These are phyloP conservation scores for Orchesella cincta DNA, from an alignment of 1,140 invertebrate species.

Conservation along the genomic window DNA sequence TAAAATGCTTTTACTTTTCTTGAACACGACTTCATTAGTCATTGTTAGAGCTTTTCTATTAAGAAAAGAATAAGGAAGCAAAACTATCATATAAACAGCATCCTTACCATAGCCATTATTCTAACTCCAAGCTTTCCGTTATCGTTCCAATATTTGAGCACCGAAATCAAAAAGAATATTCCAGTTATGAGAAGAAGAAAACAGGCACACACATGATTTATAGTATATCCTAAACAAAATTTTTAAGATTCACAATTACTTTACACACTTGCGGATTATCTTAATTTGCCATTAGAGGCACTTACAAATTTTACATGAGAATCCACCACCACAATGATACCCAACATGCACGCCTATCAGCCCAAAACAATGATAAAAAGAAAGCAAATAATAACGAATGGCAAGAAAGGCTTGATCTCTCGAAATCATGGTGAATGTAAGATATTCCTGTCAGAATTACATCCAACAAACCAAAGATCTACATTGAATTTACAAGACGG, in stretches of 20 bases:
- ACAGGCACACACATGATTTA: constrained; percentile 7
- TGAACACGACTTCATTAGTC: not conserved
- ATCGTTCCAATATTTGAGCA: constrained; percentile 4
- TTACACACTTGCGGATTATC: too few relatives aligned
- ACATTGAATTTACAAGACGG: not conserved
- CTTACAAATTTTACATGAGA: constrained; percentile 22
- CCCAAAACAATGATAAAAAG: not conserved
- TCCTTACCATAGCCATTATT: constrained; percentile 19
- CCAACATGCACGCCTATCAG: constrained; percentile 13
- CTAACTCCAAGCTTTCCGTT: not conserved
- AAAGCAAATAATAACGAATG: constrained; percentile 35
- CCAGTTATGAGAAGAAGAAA: not conserved
- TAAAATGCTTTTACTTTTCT: not conserved
- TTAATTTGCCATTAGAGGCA: not conserved
- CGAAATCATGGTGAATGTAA: not conserved
- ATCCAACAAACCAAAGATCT: constrained; percentile 37
- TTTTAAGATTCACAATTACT: not conserved
- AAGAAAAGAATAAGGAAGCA: too few relatives aligned
- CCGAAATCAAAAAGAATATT: constrained; percentile 17
- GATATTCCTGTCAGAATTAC: constrained; percentile 7
- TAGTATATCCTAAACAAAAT: not conserved
- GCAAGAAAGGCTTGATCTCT: constrained; percentile 38
- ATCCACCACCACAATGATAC: not conserved
- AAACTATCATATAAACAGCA: too few relatives aligned
- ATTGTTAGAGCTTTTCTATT: not conserved